Evolutionary conservation across 2,797 vertebrate species (phyloP).

Genomic region (Cirrhinus molitorella): DNA sequence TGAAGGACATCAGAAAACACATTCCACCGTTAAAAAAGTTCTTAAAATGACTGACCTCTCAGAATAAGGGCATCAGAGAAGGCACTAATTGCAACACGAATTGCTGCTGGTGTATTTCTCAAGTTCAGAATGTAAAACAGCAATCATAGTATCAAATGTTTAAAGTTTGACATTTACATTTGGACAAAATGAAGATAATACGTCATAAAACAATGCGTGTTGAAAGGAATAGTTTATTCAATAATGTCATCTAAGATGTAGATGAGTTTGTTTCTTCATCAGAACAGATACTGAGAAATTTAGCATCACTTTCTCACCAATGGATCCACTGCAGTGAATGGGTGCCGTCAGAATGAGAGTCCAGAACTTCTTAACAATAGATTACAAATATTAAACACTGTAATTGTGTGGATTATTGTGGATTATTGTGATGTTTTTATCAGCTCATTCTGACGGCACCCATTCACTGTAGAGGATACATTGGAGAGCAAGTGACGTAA

Average conservation of each 20-base stretch:
- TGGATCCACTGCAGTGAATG: neutral
- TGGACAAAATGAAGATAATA: neutral
- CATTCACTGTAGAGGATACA: neutral
- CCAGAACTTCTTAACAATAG: neutral
- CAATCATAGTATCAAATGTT: conserved; percentile 6
- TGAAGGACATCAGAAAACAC: conserved; percentile 42
- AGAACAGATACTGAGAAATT: neutral
- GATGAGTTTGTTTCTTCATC: neutral
- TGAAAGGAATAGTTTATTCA: neutral
- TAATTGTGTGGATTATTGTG: neutral
- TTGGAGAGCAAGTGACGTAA: neutral
- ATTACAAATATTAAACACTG: neutral
- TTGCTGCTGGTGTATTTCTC: conserved; percentile 36
- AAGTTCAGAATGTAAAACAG: neutral
- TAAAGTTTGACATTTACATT: conserved; percentile 6
- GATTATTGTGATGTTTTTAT: neutral
- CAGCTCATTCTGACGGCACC: neutral
- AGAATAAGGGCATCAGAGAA: conserved; percentile 73
- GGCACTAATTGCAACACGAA: conserved; percentile 74
- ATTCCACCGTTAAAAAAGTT: conserved; percentile 60
- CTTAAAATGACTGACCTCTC: conserved; percentile 60
- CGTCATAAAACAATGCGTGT: neutral
- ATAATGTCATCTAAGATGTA: neutral
- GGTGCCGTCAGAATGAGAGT: neutral
- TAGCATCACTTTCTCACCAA: neutral